A percentile compares a stretch with the other conserved stretches of the same genome.
Conservation (phyloP, 2,888 invertebrate genomes). For the Oithona nana region DNA sequence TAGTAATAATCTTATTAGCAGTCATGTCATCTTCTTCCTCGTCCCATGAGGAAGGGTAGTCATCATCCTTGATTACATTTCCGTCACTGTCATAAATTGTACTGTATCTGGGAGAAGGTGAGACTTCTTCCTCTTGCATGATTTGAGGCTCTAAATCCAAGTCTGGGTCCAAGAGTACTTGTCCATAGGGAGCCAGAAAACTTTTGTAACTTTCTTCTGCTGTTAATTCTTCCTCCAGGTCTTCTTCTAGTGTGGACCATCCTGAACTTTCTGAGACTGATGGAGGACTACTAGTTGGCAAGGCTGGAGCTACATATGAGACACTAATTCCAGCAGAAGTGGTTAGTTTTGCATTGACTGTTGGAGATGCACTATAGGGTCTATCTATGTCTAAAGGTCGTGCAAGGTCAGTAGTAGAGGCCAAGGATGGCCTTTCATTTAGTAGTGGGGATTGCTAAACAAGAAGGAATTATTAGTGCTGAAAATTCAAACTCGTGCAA, state of each 20-base stretch:
- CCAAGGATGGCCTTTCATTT: not conserved
- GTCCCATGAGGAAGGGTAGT: not conserved
- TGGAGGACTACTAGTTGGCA: not conserved
- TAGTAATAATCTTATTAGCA: not conserved
- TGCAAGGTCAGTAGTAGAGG: not conserved
- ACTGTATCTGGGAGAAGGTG: not conserved
- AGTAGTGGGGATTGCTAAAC: not conserved
- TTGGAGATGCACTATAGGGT: not conserved
- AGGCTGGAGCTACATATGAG: not conserved
- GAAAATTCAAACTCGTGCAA: too few relatives aligned
- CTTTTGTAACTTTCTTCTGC: not conserved
- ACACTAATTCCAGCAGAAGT: not conserved
- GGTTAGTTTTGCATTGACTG: not conserved
- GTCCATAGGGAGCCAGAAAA: not conserved
- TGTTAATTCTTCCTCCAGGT: not conserved
- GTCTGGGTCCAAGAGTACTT: not conserved
- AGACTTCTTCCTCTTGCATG: not conserved
- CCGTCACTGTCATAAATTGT: not conserved
- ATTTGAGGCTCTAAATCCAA: conserved; percentile 2
- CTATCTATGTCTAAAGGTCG: not conserved
- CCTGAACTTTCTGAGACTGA: not conserved
- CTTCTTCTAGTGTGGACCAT: not conserved
- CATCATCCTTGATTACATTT: not conserved
- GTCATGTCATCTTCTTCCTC: not conserved
- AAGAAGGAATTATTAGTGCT: too few relatives aligned